Conservation (phyloP, 2,797 vertebrate species). For the Chelmon rostratus region DNA sequence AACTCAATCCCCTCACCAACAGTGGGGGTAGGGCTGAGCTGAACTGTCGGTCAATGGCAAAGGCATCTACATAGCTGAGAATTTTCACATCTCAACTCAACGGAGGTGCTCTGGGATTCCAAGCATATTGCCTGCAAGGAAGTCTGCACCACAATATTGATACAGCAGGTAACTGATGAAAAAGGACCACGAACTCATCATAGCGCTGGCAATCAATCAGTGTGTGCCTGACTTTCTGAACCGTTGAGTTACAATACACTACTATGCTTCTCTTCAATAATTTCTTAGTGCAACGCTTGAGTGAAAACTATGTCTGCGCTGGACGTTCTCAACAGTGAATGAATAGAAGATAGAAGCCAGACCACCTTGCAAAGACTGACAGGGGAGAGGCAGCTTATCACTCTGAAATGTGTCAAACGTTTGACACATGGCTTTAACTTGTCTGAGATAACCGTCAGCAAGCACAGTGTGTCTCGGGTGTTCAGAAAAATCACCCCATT, state of each 20-base stretch:
- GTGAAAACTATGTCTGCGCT: background rate
- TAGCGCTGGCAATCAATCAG: constrained; percentile 22
- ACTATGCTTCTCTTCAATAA: background rate
- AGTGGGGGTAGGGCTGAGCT: constrained; percentile 52
- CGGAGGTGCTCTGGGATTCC: constrained; percentile 73
- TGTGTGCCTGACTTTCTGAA: constrained; percentile 12
- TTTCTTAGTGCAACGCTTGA: background rate
- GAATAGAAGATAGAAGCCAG: background rate
- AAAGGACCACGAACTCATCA: constrained; percentile 35
- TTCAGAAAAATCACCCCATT: constrained; percentile 21
- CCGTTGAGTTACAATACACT: background rate
- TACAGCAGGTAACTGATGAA: constrained; percentile 53
- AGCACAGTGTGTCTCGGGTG: background rate
- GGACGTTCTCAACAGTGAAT: constrained; percentile 7
- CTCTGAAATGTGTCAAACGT: constrained; percentile 37
- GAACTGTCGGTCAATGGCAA: constrained; percentile 51
- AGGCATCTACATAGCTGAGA: constrained; percentile 70
- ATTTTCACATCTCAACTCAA: constrained; percentile 83
- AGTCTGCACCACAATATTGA: constrained; percentile 67
- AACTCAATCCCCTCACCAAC: constrained; percentile 57
- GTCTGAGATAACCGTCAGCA: constrained; percentile 42
- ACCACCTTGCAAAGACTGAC: constrained; percentile 29
- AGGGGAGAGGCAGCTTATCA: constrained; percentile 1
- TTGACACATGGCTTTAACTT: constrained; percentile 30
- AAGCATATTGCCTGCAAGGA: constrained; percentile 67